Evolutionary conservation across 2,797 vertebrate genomes (phyloP).

Genomic region (Rhabdophis nuchalis): DNA sequence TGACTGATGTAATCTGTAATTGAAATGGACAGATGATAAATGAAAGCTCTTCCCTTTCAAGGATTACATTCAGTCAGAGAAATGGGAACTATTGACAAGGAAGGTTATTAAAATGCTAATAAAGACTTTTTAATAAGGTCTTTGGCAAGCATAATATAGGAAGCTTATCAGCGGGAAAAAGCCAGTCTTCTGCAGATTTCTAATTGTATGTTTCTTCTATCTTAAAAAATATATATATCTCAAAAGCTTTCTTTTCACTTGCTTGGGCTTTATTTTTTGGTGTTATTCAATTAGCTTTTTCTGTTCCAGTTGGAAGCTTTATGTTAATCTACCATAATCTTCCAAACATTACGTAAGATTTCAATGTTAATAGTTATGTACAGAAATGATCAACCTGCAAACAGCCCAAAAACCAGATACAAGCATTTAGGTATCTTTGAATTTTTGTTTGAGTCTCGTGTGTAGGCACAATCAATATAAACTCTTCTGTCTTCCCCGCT

Average conservation of each 20-base stretch:
- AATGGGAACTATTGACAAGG: not conserved
- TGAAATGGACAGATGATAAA: slow-evolving; percentile 23
- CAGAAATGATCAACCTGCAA: not conserved
- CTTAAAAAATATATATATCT: not conserved
- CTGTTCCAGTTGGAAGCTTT: not conserved
- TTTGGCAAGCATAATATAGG: not conserved
- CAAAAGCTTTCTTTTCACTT: slow-evolving; percentile 8
- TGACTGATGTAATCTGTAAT: slow-evolving; percentile 25
- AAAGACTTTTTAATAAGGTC: not conserved
- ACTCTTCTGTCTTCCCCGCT: not conserved
- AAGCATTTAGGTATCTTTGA: not conserved
- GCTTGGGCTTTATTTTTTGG: not conserved
- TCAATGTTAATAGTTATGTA: not conserved
- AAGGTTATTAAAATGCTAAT: slow-evolving; percentile 33
- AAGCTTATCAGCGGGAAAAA: not conserved
- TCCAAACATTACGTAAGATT: not conserved
- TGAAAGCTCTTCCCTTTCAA: slow-evolving; percentile 4
- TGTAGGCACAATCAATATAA: not conserved
- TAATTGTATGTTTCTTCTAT: not conserved
- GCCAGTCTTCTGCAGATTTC: not conserved
- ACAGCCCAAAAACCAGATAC: not conserved
- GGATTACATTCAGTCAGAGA: slow-evolving; percentile 28
- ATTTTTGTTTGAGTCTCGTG: not conserved
- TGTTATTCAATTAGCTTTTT: not conserved
- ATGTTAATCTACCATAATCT: not conserved